Conservation (phyloP, 2,888 invertebrate species). For the Napeogenes sylphis region DNA sequence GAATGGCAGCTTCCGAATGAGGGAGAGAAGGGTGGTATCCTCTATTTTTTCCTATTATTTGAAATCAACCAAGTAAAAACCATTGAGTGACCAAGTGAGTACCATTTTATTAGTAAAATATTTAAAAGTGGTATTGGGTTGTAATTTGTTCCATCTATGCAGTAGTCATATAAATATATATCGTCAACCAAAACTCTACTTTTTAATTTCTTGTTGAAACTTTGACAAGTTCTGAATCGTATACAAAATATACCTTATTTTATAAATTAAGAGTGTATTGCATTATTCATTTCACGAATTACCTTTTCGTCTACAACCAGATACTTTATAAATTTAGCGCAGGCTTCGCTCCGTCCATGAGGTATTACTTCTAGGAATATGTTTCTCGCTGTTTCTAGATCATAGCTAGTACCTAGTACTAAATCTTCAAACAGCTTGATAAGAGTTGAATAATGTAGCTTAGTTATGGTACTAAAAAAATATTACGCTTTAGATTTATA, state of each 20-base stretch:
- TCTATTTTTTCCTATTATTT: constrained; percentile 69
- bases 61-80: neutral
- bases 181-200: too few species aligned
- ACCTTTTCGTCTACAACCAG: constrained; percentile 77
- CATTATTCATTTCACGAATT: neutral
- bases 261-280: too few species aligned
- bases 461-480: constrained; percentile 58
- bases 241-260: too few species aligned
- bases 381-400: constrained; percentile 84
- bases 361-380: constrained; percentile 85
- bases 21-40: constrained; percentile 80
- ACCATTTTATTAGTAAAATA: too few species aligned
- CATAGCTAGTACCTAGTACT: constrained; percentile 84
- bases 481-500: too few species aligned
- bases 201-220: too few species aligned
- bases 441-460: constrained; percentile 54
- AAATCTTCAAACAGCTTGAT: constrained; percentile 74
- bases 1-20: constrained; percentile 83
- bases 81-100: too few species aligned
- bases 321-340: constrained; percentile 81
- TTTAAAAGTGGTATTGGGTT: too few species aligned
- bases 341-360: constrained; percentile 81
- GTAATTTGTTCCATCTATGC: too few species aligned
- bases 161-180: too few species aligned
- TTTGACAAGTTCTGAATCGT: too few species aligned